These are phyloP conservation scores for Amaurobius ferox DNA, from an alignment of 2,888 invertebrate genomes.

Conservation along the genomic window DNA sequence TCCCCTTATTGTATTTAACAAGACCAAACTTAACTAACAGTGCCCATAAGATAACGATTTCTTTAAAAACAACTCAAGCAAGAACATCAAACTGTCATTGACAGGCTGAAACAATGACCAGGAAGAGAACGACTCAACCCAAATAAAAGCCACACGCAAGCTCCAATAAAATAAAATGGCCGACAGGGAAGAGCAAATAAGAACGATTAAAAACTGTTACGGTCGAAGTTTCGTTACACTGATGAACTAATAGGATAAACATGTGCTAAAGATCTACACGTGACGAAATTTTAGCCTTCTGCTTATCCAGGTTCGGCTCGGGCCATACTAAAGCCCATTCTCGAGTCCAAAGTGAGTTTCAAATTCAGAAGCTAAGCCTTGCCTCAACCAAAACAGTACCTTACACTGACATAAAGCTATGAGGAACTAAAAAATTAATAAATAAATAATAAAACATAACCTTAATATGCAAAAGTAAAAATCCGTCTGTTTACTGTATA, in stretches of 20 bases:
- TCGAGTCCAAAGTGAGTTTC: too few species aligned
- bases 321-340: too few species aligned
- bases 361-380: too few species aligned
- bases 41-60: background rate
- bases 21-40: background rate
- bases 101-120: slow-evolving; percentile 59
- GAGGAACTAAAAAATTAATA: too few species aligned
- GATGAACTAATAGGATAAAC: background rate
- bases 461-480: too few species aligned
- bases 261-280: too few species aligned
- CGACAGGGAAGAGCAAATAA: background rate
- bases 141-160: slow-evolving; percentile 55
- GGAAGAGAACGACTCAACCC: slow-evolving; percentile 57
- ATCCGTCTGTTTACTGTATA: too few species aligned
- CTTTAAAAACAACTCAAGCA: background rate
- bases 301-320: too few species aligned
- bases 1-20: background rate
- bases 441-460: too few species aligned
- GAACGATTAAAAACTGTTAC: background rate
- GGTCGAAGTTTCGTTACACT: background rate
- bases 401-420: too few species aligned
- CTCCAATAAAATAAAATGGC: background rate
- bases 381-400: too few species aligned
- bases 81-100: slow-evolving; percentile 1
- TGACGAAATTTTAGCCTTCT: too few species aligned